A percentile compares a stretch with the other conserved stretches of the same genome.
Evolutionary conservation across 2,113 vertebrate genomes (phyloP).

Genomic region (Myodes glareolus): DNA sequence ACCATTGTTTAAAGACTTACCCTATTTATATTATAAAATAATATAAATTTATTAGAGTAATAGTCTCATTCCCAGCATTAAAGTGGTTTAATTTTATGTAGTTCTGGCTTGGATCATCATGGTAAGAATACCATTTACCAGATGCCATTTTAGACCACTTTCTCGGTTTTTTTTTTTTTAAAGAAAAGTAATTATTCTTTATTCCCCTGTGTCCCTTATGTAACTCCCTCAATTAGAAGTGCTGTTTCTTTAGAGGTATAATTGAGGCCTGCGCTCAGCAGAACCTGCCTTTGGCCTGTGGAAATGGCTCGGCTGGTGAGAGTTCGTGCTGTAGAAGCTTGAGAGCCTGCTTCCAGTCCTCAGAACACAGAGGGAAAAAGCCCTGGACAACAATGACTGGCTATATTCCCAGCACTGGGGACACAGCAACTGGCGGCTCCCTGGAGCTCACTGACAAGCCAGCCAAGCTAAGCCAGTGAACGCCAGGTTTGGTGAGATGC

Average conservation of each 20-base stretch:
- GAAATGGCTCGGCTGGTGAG: not conserved
- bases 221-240: not conserved
- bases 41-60: not conserved
- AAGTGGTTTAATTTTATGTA: not conserved
- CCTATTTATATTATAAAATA: no score
- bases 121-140: not conserved
- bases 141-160: slow-evolving; percentile 1
- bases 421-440: not conserved
- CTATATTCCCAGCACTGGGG: no score
- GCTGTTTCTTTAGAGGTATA: not conserved
- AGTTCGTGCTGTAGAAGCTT: not conserved
- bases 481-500: not conserved
- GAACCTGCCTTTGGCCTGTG: not conserved
- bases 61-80: not conserved
- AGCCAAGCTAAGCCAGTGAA: not conserved
- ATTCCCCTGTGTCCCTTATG: not conserved
- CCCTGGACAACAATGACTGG: not conserved
- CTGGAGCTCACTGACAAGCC: not conserved
- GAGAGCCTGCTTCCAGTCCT: not conserved
- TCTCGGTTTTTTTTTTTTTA: not conserved
- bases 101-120: not conserved
- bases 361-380: not conserved
- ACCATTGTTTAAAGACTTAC: not conserved
- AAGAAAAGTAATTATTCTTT: not conserved
- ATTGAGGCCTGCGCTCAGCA: not conserved